Percentiles rank a stretch among this genome's conserved stretches.
Evolutionary conservation across 1,140 invertebrate species (phyloP).

Genomic region (Cotesia chilonis): DNA sequence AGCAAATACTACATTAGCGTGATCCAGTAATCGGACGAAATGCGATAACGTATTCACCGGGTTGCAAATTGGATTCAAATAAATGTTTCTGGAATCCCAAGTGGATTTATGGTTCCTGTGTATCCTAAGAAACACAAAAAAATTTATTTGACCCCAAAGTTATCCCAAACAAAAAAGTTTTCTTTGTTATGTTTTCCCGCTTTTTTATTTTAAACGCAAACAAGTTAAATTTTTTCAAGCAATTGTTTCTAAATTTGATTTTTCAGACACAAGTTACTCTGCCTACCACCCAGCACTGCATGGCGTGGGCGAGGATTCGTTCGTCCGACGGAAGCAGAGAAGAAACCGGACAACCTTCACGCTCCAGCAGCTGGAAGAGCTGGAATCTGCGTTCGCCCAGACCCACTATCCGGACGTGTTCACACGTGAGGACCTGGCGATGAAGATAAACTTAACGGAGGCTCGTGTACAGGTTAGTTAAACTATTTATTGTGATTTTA

Average conservation of each 20-base stretch:
- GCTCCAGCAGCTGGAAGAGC: conserved; percentile 92
- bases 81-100: no score
- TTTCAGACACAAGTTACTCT: conserved; percentile 86
- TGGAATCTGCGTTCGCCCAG: conserved; percentile 96
- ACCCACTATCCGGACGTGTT: conserved; percentile 99
- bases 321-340: conserved; percentile 93
- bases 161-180: no score
- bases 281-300: conserved; percentile 90
- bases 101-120: no score
- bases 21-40: no score
- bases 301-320: conserved; percentile 84
- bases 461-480: conserved; percentile 86
- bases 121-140: no score
- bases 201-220: no score
- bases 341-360: conserved; percentile 97
- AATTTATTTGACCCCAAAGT: no score
- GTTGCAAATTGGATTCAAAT: no score
- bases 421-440: conserved; percentile 95
- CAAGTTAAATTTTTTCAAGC: neutral
- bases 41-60: no score
- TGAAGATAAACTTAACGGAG: conserved; percentile 97
- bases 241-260: conserved; percentile 39
- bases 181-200: no score
- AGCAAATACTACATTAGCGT: no score
- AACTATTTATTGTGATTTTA: conserved; percentile 6